Conservation (phyloP, 2,113 vertebrate genomes). For the Bos taurus region DNA sequence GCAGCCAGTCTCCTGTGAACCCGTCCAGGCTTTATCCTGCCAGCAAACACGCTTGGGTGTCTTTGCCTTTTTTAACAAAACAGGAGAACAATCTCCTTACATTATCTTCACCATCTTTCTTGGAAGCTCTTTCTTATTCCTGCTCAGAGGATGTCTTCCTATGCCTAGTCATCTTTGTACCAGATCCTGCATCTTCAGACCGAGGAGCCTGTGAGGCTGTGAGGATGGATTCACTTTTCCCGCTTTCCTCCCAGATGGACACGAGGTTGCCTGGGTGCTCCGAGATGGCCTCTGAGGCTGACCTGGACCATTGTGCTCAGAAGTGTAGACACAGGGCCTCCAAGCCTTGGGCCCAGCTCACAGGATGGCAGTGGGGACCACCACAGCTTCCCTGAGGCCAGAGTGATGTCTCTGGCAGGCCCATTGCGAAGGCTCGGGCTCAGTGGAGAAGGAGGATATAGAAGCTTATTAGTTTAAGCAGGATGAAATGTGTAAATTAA, state of each 20-base stretch:
- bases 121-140: background rate
- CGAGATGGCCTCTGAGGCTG: background rate
- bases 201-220: background rate
- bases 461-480: constrained; percentile 63
- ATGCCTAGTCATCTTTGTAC: background rate
- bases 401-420: background rate
- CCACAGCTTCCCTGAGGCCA: fast-evolving
- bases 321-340: background rate
- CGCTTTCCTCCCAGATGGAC: no score
- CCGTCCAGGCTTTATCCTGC: background rate
- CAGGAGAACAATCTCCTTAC: background rate
- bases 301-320: background rate
- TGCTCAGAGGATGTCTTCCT: background rate
- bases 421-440: background rate
- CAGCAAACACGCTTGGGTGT: fast-evolving
- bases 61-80: background rate
- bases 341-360: background rate
- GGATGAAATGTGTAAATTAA: constrained; percentile 70
- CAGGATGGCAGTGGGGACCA: fast-evolving
- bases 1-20: background rate
- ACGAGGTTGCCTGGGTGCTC: background rate
- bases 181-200: background rate
- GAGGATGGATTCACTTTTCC: no score
- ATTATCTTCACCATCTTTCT: background rate
- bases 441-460: background rate